A percentile compares a stretch with the other conserved stretches of the same genome.
These are phyloP conservation scores for Ceraclea dissimilis DNA, from an alignment of 2,888 invertebrate genomes.

Conservation along the genomic window DNA sequence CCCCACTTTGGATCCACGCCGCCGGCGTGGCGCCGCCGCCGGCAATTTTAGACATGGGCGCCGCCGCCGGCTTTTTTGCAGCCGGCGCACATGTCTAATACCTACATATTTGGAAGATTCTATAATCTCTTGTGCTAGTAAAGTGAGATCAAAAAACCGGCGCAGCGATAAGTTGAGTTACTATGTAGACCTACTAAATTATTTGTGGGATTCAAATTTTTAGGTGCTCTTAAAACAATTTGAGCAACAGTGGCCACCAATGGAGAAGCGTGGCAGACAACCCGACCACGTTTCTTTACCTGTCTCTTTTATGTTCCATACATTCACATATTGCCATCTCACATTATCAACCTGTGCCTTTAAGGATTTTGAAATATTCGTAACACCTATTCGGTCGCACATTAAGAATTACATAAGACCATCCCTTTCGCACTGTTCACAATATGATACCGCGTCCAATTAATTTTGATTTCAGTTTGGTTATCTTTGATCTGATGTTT, in stretches of 20 bases:
- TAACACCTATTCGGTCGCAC: not conserved
- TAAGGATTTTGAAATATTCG: slow-evolving; percentile 8
- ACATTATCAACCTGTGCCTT: slow-evolving; percentile 9
- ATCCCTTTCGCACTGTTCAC: not conserved
- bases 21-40: no score
- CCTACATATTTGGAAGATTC: no score
- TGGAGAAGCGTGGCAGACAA: slow-evolving; percentile 13
- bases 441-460: not conserved
- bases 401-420: not conserved
- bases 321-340: not conserved
- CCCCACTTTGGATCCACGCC: no score
- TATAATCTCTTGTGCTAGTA: no score
- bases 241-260: not conserved
- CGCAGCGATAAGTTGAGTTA: no score
- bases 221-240: not conserved
- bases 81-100: no score
- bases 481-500: slow-evolving; percentile 1
- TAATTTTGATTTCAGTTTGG: not conserved
- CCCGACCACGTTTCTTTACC: slow-evolving; percentile 6
- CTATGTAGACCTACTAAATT: no score
- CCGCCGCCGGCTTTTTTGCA: no score
- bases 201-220: no score
- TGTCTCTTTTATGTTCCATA: slow-evolving; percentile 1
- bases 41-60: no score
- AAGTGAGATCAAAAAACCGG: no score